Conservation (phyloP, 2,888 invertebrate genomes). For the Pristionchus arcanus region DNA sequence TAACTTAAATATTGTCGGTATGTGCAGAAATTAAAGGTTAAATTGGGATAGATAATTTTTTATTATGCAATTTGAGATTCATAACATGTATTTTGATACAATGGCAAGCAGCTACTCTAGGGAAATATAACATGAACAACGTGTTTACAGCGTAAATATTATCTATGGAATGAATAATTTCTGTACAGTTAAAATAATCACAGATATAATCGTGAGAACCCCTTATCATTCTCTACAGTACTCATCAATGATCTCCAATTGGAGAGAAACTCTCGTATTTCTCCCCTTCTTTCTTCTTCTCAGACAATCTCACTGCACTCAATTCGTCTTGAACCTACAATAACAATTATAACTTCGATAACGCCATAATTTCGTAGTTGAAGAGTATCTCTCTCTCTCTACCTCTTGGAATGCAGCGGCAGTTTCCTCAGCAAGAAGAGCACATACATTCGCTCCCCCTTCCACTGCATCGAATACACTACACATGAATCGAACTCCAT, state of each 20-base stretch:
- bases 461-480: conserved; percentile 52
- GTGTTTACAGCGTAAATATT: background rate
- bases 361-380: no score
- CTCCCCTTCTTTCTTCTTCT: background rate
- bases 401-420: conserved; percentile 52
- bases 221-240: background rate
- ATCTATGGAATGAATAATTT: conserved; percentile 7
- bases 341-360: no score
- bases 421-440: conserved; percentile 45
- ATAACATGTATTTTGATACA: conserved; percentile 6
- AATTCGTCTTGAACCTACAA: conserved; percentile 34
- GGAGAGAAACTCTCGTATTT: conserved; percentile 46
- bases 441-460: conserved; percentile 43
- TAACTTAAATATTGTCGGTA: background rate
- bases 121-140: background rate
- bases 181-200: background rate
- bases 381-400: no score
- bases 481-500: conserved; percentile 27
- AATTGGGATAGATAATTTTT: background rate
- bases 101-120: conserved; percentile 19
- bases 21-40: background rate
- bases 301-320: conserved; percentile 22
- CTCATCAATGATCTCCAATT: conserved; percentile 27
- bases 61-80: conserved; percentile 43
- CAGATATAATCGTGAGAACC: background rate